A percentile compares a stretch with the other conserved stretches of the same genome.
Evolutionary conservation across 2,113 vertebrate species (phyloP).

Genomic region (Chaenocephalus aceratus): DNA sequence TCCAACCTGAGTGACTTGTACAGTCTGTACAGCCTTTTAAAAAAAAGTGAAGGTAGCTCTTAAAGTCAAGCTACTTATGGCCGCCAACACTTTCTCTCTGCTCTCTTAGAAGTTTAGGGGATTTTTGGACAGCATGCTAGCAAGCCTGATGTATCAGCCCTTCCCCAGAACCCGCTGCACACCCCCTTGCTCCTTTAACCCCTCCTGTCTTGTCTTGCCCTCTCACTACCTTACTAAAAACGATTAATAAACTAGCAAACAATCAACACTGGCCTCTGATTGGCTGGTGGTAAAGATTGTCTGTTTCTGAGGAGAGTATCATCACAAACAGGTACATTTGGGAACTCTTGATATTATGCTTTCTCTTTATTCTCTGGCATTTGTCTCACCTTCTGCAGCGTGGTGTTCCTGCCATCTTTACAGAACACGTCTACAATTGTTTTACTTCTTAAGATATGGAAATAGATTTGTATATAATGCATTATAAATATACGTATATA

Average conservation of each 20-base stretch:
- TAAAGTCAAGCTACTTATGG: not conserved
- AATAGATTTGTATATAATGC: no score
- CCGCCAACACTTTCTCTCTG: not conserved
- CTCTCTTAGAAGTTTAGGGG: not conserved
- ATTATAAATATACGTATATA: no score
- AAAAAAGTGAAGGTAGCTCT: not conserved
- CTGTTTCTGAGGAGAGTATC: not conserved
- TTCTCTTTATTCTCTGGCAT: no score
- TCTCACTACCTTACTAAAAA: constrained; percentile 72
- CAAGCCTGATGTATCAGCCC: constrained; percentile 29
- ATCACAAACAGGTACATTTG: not conserved
- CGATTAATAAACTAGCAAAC: constrained; percentile 12
- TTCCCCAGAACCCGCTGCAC: constrained; percentile 36
- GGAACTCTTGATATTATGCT: no score
- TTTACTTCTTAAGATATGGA: no score
- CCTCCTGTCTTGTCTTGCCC: constrained; percentile 51
- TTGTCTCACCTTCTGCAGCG: no score
- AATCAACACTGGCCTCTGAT: constrained; percentile 10
- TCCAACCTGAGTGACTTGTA: not conserved
- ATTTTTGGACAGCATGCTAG: constrained; percentile 51
- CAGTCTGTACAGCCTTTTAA: not conserved
- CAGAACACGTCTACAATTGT: no score
- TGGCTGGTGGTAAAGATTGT: constrained; percentile 1
- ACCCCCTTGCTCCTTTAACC: constrained; percentile 23
- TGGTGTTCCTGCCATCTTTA: no score